Conservation (phyloP, 2,888 invertebrate genomes). For the Quadroppia sp. region DNA sequence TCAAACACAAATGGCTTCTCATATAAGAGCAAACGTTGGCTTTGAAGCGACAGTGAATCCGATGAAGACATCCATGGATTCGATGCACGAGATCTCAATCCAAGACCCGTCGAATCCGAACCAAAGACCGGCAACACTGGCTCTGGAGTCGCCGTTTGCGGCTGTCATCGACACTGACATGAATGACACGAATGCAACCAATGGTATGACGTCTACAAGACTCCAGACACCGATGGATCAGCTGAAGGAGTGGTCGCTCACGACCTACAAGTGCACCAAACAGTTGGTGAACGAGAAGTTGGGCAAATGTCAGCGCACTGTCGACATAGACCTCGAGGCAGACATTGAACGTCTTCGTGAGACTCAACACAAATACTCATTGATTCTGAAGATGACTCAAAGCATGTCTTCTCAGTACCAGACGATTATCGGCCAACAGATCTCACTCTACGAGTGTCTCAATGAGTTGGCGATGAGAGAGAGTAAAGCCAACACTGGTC, state of each 20-base stretch:
- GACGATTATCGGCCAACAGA: conserved; percentile 41
- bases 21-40: conserved; percentile 4
- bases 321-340: conserved; percentile 75
- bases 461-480: conserved; percentile 43
- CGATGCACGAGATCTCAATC: conserved; percentile 43
- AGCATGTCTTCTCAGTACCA: conserved; percentile 46
- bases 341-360: conserved; percentile 89
- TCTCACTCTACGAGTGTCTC: conserved; percentile 40
- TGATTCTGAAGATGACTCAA: conserved; percentile 47
- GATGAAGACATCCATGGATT: conserved; percentile 37
- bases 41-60: conserved; percentile 17
- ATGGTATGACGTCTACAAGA: neutral
- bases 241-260: conserved; percentile 93
- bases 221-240: conserved; percentile 67
- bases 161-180: neutral
- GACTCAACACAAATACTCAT: conserved; percentile 79
- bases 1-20: neutral
- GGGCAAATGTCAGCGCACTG: conserved; percentile 63
- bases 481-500: conserved; percentile 15
- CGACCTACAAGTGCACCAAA: conserved; percentile 95
- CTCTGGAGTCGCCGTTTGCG: conserved; percentile 41
- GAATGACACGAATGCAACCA: neutral
- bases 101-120: conserved; percentile 31
- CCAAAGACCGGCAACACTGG: conserved; percentile 42
- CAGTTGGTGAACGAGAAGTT: conserved; percentile 93